Evolutionary conservation across 2,888 invertebrate genomes (phyloP).

Genomic region (Lymantria dispar): DNA sequence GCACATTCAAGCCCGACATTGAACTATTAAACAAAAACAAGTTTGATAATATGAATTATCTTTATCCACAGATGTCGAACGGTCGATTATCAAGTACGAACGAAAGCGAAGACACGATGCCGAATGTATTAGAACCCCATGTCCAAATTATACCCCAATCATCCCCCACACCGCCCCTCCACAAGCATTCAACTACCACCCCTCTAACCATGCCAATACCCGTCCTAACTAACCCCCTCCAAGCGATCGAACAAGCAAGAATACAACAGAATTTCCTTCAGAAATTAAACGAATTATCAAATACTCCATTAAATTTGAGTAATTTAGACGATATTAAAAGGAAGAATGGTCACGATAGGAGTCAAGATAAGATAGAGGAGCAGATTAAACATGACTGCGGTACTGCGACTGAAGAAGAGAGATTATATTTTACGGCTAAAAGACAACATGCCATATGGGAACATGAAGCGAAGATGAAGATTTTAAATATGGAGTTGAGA

Average conservation of each 20-base stretch:
- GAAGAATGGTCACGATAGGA: constrained; percentile 51
- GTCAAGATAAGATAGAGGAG: constrained; percentile 44
- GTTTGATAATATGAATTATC: background rate
- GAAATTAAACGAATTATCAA: constrained; percentile 70
- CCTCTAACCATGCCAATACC: constrained; percentile 36
- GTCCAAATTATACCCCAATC: constrained; percentile 73
- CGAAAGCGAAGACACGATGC: constrained; percentile 77
- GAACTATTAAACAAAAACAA: too few species aligned
- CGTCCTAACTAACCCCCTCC: constrained; percentile 57
- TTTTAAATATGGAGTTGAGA: constrained; percentile 71
- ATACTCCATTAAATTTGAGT: constrained; percentile 72
- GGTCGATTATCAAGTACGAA: constrained; percentile 77
- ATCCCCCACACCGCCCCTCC: constrained; percentile 53
- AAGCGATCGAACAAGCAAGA: constrained; percentile 70
- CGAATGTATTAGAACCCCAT: constrained; percentile 74
- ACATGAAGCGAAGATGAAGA: constrained; percentile 79
- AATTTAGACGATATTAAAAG: constrained; percentile 59
- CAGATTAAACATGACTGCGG: constrained; percentile 53
- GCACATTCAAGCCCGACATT: too few species aligned
- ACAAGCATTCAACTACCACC: constrained; percentile 42
- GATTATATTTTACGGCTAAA: constrained; percentile 70
- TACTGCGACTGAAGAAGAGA: constrained; percentile 64
- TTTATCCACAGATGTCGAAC: constrained; percentile 69
- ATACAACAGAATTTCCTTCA: constrained; percentile 69
- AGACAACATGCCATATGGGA: constrained; percentile 77